Conservation (phyloP, 2,797 vertebrate species). For the Trematomus bernacchii region DNA sequence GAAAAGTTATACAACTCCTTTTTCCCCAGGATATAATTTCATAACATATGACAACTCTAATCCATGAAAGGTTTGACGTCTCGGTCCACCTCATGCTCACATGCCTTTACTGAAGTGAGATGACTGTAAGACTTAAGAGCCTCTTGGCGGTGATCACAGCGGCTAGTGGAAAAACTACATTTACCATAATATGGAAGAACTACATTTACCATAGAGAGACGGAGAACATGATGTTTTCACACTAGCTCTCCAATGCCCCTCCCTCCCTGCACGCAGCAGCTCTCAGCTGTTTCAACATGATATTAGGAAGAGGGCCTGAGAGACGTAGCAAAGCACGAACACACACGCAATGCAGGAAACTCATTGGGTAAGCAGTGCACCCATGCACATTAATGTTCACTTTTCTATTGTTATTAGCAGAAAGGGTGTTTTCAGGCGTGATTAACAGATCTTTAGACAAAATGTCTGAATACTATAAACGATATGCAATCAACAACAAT, state of each 20-base stretch:
- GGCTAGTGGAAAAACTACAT: constrained; percentile 31
- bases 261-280: constrained; percentile 21
- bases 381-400: background rate
- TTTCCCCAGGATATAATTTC: constrained; percentile 40
- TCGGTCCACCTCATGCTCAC: constrained; percentile 31
- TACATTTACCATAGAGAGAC: too few relatives aligned
- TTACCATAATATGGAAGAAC: constrained; percentile 24
- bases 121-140: constrained; percentile 30
- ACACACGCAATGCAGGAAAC: constrained; percentile 20
- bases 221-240: constrained; percentile 40
- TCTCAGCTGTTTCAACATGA: constrained; percentile 61
- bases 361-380: background rate
- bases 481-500: background rate
- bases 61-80: constrained; percentile 48
- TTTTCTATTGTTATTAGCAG: background rate
- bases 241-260: constrained; percentile 20
- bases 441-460: background rate
- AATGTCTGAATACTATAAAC: background rate
- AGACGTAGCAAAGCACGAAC: constrained; percentile 37
- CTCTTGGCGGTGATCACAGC: background rate
- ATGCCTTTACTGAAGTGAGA: constrained; percentile 29
- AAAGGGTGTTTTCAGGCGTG: background rate
- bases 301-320: constrained; percentile 39
- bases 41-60: constrained; percentile 50
- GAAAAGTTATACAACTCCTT: constrained; percentile 18